These are phyloP conservation scores for Lasiommata megera DNA, from an alignment of 2,888 invertebrate genomes.

Conservation along the genomic window DNA sequence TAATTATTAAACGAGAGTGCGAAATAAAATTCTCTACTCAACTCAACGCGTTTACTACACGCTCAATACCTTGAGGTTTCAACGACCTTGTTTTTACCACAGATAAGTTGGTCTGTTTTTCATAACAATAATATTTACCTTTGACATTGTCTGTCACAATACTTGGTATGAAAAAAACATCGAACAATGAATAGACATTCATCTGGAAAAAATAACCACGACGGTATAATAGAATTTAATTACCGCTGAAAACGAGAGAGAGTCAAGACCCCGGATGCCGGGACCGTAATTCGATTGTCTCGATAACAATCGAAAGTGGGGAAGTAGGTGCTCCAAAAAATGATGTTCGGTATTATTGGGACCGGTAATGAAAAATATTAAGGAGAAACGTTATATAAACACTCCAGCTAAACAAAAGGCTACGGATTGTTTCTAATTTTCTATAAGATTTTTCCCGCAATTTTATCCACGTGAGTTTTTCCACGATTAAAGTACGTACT, in stretches of 20 bases:
- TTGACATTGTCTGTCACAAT: not conserved
- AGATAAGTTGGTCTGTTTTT: not conserved
- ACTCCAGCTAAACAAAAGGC: slow-evolving; percentile 23
- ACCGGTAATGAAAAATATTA: slow-evolving; percentile 4
- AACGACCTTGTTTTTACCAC: not conserved
- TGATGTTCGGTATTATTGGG: slow-evolving; percentile 2
- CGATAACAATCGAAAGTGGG: slow-evolving; percentile 4
- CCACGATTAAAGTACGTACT: too few species aligned
- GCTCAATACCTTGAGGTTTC: not conserved
- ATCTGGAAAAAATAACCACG: not conserved
- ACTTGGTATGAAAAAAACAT: not conserved
- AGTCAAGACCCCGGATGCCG: slow-evolving; percentile 2
- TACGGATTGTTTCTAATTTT: slow-evolving; percentile 31
- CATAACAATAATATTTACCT: not conserved
- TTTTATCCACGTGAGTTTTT: not conserved
- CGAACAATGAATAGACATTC: not conserved
- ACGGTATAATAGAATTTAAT: slow-evolving; percentile 3
- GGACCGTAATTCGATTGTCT: slow-evolving; percentile 9
- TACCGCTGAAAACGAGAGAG: not conserved
- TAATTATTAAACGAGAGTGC: too few species aligned
- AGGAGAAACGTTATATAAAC: slow-evolving; percentile 24
- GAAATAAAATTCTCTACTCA: too few species aligned
- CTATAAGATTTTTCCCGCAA: not conserved
- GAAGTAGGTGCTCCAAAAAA: slow-evolving; percentile 1
- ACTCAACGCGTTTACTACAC: too few species aligned